Evolutionary conservation across 2,113 vertebrate genomes (phyloP), one percentile per base, ranked within the genome.

Genomic region (Lonchura striata): DNA sequence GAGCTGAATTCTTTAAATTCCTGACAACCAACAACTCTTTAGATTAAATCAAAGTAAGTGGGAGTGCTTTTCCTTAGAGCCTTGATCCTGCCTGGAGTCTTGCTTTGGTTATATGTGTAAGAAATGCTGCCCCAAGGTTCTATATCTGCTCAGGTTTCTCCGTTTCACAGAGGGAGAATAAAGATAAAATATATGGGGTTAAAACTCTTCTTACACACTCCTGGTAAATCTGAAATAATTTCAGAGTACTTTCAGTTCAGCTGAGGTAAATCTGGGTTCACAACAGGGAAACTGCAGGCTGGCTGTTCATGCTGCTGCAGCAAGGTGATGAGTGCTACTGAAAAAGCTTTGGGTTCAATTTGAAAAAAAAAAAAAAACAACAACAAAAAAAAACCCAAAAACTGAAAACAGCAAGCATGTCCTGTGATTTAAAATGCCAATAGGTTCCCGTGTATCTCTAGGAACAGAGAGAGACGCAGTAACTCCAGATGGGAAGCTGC

Each of bases 401-500:
- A 13, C 21, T 60, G 46, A 54, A 66, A 90, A 46, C 2, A 21
- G 28, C 3, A 0, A 93, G 49, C 25, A 13, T 9, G 7, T 57
- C 16, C 71, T 64, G 56, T 52, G 39, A 71, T 70, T 77, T 86
- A 70, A 83, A 94, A 56, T 4, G 11, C 52, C 47, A 37, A 2
- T 42, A 33, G 17, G 11, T 75, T 82, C 53, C 89, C 3, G 12
- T 24, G 25, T 47, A 31, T 60, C 69, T 60, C 56, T 81, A 64
- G 75, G 78, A 77, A 49, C 28, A 78, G 52, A 75, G 86, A 53
- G 35, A 79, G 65, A 68, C 77, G 72, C 89, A 59, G 70, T 24
- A 23, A 74, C 68, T 93, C 94, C 94, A 92, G 85, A 91, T 88
- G 86, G 54, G 75, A 95, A 92, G 86, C 57, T 69, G 86, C 81